phyloP scores from a whole-genome alignment of 2,888 invertebrate genomes.

The Hoplodrina ambigua region DNA sequence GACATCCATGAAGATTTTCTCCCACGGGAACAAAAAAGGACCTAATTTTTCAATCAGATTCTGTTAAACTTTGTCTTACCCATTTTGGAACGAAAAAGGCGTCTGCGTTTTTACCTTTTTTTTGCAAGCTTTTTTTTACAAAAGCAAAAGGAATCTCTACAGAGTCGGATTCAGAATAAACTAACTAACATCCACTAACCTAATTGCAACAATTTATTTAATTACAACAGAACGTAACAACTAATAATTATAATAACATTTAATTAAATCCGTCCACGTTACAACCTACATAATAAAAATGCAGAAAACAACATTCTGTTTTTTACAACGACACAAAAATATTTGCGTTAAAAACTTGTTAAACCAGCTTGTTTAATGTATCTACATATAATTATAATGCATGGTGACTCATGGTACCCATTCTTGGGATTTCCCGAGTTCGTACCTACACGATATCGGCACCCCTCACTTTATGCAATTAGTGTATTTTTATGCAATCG shows the following conservation, averaged over 20 bases:
- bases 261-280: slow-evolving; percentile 12
- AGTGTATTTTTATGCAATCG: too few species aligned
- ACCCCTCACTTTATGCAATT: slow-evolving; percentile 9
- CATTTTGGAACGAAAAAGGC: too few species aligned
- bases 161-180: background rate
- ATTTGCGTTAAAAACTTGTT: slow-evolving; percentile 4
- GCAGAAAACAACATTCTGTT: slow-evolving; percentile 21
- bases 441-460: background rate
- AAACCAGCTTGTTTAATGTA: slow-evolving; percentile 9
- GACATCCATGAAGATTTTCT: too few species aligned
- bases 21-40: too few species aligned
- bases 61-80: too few species aligned
- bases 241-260: slow-evolving; percentile 11
- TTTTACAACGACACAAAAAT: background rate
- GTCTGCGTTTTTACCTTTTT: background rate
- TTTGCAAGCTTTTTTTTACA: background rate
- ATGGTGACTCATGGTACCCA: slow-evolving; percentile 32
- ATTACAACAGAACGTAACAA: slow-evolving; percentile 14
- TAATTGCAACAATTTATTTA: slow-evolving; percentile 32
- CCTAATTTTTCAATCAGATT: too few species aligned
- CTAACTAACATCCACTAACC: background rate
- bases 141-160: background rate
- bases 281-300: slow-evolving; percentile 28
- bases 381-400: background rate
- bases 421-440: slow-evolving; percentile 27